A percentile compares a stretch with the other conserved stretches of the same genome.
These are phyloP conservation scores for Oryzias celebensis DNA, from an alignment of 2,113 vertebrate species.

Conservation along the genomic window DNA sequence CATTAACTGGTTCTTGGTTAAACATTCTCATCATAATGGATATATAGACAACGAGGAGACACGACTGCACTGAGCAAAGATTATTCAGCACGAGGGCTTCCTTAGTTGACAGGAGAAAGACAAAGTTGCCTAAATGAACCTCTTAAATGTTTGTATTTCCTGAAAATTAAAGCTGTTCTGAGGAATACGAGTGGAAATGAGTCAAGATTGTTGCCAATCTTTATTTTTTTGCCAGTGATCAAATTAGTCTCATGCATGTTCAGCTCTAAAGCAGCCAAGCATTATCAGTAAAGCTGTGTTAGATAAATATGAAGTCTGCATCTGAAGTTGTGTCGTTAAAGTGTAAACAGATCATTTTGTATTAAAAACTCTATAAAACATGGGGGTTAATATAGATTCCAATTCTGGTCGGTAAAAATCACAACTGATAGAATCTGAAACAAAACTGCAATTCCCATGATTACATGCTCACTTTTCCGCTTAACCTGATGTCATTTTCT, in stretches of 20 bases:
- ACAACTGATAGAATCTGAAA: neutral
- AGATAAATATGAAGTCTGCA: constrained; percentile 36
- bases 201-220: constrained; percentile 6
- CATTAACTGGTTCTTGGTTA: constrained; percentile 56
- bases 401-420: neutral
- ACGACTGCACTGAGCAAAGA: constrained; percentile 26
- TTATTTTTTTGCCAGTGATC: constrained; percentile 25
- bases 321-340: constrained; percentile 18
- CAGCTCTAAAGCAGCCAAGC: constrained; percentile 50
- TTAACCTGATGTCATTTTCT: neutral
- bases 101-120: constrained; percentile 23
- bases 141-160: constrained; percentile 20
- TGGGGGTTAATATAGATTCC: neutral
- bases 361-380: neutral
- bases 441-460: constrained; percentile 15
- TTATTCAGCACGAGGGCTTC: constrained; percentile 27
- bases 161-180: constrained; percentile 22
- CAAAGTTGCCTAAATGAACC: constrained; percentile 29
- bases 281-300: constrained; percentile 37
- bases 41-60: constrained; percentile 34
- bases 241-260: constrained; percentile 49
- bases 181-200: constrained; percentile 9
- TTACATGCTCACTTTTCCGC: constrained; percentile 1
- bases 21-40: constrained; percentile 56
- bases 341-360: neutral